phyloP scores from a whole-genome alignment of 2,113 vertebrate genomes.

The Sturnira hondurensis region DNA sequence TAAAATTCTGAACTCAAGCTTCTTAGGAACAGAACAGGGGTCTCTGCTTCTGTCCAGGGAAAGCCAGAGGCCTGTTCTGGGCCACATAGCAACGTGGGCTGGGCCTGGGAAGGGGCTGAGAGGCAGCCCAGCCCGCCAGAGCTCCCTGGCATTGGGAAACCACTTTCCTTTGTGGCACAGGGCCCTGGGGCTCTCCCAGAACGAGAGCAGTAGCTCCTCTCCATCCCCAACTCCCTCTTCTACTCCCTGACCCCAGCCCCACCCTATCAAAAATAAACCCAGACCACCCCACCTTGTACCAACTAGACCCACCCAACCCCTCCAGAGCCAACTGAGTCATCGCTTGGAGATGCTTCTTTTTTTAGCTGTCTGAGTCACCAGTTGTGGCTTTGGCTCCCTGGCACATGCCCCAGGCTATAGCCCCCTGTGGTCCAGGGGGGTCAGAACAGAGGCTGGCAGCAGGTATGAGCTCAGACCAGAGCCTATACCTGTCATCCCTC shows the following conservation, averaged over 20 bases:
- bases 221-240: background rate
- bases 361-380: slow-evolving; percentile 71
- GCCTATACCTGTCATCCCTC: background rate
- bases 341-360: slow-evolving; percentile 39
- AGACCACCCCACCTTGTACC: slow-evolving; percentile 65
- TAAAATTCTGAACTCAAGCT: background rate
- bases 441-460: background rate
- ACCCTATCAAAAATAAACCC: slow-evolving; percentile 69
- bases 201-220: background rate
- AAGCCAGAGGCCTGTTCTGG: background rate
- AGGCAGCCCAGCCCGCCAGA: background rate
- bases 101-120: background rate
- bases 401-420: slow-evolving; percentile 8
- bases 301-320: slow-evolving; percentile 59
- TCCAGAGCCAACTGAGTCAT: slow-evolving; percentile 65
- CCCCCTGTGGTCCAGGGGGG: background rate
- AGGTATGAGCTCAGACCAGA: background rate
- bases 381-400: slow-evolving; percentile 40
- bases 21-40: background rate
- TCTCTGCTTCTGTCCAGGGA: background rate
- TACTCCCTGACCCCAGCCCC: background rate
- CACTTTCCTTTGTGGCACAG: background rate
- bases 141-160: background rate
- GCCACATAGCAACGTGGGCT: background rate
- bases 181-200: background rate